Evolutionary conservation across 35 echinoderm and acorn worm genomes (phyloP).

Genomic region (Apostichopus parvimensis): DNA sequence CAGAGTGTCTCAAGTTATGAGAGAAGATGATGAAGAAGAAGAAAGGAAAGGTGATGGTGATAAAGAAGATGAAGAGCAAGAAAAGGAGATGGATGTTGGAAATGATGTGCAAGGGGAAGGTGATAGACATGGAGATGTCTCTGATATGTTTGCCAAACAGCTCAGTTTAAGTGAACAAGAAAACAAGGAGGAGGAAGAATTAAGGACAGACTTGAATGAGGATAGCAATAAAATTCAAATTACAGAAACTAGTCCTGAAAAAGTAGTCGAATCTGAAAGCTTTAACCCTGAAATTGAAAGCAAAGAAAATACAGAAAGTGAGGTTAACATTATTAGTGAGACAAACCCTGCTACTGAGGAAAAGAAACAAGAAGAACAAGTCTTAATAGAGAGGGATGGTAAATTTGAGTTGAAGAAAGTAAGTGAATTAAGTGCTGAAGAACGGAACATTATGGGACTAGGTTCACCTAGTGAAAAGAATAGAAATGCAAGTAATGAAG

Average conservation of each 20-base stretch:
- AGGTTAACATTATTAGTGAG: not conserved
- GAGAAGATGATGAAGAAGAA: not conserved
- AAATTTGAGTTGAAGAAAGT: slow-evolving; percentile 89
- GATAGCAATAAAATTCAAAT: not conserved
- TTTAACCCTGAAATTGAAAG: slow-evolving; percentile 34
- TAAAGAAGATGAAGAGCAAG: slow-evolving; percentile 16
- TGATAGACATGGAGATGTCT: slow-evolving; percentile 10
- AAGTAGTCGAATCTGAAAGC: slow-evolving; percentile 8
- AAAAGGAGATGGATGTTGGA: slow-evolving; percentile 7
- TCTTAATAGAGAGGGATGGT: slow-evolving; percentile 83
- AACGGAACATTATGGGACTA: slow-evolving; percentile 69
- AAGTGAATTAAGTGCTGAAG: slow-evolving; percentile 69
- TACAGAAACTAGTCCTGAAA: not conserved
- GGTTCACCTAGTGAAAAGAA: not conserved
- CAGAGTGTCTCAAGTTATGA: not conserved
- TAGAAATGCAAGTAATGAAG: not conserved
- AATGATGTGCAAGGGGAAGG: not conserved
- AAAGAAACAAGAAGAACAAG: slow-evolving; percentile 55
- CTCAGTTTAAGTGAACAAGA: not conserved
- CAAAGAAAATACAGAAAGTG: not conserved
- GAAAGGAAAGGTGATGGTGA: not conserved
- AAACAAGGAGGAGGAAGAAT: not conserved
- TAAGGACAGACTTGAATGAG: not conserved
- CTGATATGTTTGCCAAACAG: slow-evolving; percentile 24
- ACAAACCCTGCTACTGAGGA: not conserved